Base-by-base conservation (phyloP, 2,113 vertebrate genomes). In the Acrocephalus arundinaceus region DNA sequence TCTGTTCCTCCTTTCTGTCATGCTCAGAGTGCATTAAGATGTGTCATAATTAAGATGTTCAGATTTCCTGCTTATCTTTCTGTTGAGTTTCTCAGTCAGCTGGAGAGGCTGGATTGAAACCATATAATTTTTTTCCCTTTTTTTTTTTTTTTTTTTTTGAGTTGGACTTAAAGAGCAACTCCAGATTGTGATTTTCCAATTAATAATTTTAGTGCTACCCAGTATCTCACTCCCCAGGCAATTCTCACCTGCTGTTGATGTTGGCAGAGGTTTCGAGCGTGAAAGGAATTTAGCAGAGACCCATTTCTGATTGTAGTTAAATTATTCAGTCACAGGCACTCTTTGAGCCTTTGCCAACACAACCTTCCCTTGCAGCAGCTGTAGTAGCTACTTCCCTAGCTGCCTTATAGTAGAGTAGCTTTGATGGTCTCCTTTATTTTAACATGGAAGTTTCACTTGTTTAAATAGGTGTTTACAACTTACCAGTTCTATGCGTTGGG, bases 401-500 rank as follows among this genome's bases (percentile, higher is more conserved):
- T 84, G 6, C 57, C 35, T 70, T 55, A 2, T 11, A 57, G 55
- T 70, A 76, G 11, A 78, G 48, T 33, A 68, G 37, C 24, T 87
- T 25, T 81, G 51, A 21, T 80, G 54, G 7, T 94, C 13, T 74
- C 65, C 51, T 84, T 77, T 58, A 21, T 85, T 91, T 91, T 96
- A 96, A 96, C 82, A 83, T 55, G 63, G 51, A 89, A 22, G 11
- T 96, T 92, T 93, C 75, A 76, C 58, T 73, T 75, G 74, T 98
- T 95, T 90, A 82, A 93, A 59, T 87, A 99, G 99, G 98, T 90
- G 91, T 99, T 95, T 99, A 99, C 96, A 98, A 98, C 93, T 98
- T 99, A 76, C 99, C 99, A 4, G 96, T 99, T 41, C 96, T 99
- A 95, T 98, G 98, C 30, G 33, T 99, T 94, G 99, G 99, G 52